Percentiles rank a stretch among this genome's conserved stretches.
phyloP scores from a whole-genome alignment of 35 echinoderm and acorn worm species.

The Lytechinus pictus region DNA sequence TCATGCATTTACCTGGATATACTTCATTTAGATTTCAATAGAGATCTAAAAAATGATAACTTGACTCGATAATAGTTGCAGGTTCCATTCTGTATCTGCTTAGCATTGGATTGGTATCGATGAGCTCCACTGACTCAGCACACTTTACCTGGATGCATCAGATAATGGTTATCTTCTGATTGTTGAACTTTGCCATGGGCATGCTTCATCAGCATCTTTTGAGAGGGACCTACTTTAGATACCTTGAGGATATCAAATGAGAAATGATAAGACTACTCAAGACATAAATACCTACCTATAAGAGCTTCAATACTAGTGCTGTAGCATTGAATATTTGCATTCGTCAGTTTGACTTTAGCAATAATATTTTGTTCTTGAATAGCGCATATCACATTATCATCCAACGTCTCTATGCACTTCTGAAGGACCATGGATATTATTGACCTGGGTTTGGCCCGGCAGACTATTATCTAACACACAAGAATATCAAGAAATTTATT shows the following conservation, averaged over 20 bases:
- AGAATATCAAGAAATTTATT: too few relatives aligned
- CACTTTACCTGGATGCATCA: not conserved
- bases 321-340: not conserved
- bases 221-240: not conserved
- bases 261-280: not conserved
- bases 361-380: too few relatives aligned
- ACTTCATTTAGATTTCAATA: not conserved
- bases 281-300: not conserved
- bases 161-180: not conserved
- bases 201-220: not conserved
- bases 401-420: too few relatives aligned
- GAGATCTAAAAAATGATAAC: not conserved
- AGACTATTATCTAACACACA: too few relatives aligned
- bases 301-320: not conserved
- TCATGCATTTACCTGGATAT: not conserved
- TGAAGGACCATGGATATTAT: too few relatives aligned
- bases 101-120: not conserved
- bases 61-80: not conserved
- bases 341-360: not conserved
- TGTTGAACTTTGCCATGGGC: not conserved
- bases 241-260: not conserved
- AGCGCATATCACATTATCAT: too few relatives aligned
- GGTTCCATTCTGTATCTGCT: not conserved
- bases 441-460: too few relatives aligned
- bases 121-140: not conserved